Evolutionary conservation across 2,888 invertebrate genomes (phyloP).

Genomic region (Acanthosoma haemorrhoidale): DNA sequence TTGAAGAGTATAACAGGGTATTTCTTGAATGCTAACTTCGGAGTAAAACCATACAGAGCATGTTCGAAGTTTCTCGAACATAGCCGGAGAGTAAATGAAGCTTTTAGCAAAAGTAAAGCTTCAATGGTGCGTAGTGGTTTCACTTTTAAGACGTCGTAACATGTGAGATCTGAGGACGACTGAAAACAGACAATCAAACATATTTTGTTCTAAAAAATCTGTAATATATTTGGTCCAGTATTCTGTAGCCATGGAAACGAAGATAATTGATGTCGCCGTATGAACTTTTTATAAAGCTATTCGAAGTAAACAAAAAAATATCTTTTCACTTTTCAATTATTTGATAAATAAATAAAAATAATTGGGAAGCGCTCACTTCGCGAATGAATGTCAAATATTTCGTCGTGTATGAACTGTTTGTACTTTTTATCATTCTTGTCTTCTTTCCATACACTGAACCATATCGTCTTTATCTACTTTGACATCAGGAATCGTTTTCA

Average conservation of each 20-base stretch:
- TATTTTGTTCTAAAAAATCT: background rate
- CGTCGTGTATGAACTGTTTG: no score
- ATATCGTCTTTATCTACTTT: no score
- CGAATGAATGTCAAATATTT: no score
- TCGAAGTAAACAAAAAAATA: background rate
- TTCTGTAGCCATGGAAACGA: conserved; percentile 28
- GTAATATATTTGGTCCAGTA: background rate
- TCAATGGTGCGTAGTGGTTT: conserved; percentile 19
- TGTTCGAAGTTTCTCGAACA: background rate
- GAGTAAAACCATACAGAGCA: background rate
- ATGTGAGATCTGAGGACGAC: conserved; percentile 30
- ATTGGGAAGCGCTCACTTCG: no score
- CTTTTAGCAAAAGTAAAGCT: conserved; percentile 4
- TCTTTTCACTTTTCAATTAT: background rate
- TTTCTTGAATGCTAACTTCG: background rate
- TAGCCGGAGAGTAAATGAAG: background rate
- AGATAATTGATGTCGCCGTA: conserved; percentile 6
- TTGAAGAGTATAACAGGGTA: background rate
- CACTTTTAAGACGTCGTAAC: conserved; percentile 6
- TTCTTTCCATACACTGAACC: no score
- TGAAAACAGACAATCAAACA: conserved; percentile 30
- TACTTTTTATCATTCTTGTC: no score
- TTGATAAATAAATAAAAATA: no score
- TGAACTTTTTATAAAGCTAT: background rate
- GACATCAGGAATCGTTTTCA: no score